Evolutionary conservation across 2,888 invertebrate genomes (phyloP).

Genomic region (Parnassius glacialis): DNA sequence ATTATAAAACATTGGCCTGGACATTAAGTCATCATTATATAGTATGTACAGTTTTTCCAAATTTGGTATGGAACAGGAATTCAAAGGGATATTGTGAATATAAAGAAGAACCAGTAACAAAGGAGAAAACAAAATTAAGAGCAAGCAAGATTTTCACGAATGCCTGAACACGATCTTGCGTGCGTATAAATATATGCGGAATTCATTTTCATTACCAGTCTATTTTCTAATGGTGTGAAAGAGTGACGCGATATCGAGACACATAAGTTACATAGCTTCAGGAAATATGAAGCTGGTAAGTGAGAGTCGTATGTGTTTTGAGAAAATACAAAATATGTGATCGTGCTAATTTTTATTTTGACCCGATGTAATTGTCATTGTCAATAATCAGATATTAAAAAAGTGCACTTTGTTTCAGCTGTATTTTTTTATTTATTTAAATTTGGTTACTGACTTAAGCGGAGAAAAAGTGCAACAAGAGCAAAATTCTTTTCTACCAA

Average conservation of each 20-base stretch:
- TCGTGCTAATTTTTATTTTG: background rate
- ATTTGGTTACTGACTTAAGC: constrained; percentile 43
- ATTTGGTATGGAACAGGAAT: too few species aligned
- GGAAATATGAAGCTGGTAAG: constrained; percentile 75
- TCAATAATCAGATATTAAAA: constrained; percentile 26
- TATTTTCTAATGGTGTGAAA: constrained; percentile 63
- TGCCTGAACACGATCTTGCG: constrained; percentile 70
- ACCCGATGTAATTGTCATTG: background rate
- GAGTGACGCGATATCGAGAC: constrained; percentile 57
- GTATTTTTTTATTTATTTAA: constrained; percentile 50
- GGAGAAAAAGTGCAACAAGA: constrained; percentile 53
- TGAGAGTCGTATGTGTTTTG: constrained; percentile 31
- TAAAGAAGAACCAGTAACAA: constrained; percentile 21
- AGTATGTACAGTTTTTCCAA: too few species aligned
- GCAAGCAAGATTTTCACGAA: constrained; percentile 72
- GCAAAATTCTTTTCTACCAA: constrained; percentile 58
- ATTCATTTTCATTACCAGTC: constrained; percentile 79
- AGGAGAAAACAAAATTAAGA: constrained; percentile 63
- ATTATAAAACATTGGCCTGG: too few species aligned
- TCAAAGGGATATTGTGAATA: too few species aligned
- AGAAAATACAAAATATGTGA: background rate
- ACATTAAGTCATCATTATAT: too few species aligned
- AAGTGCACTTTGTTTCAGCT: constrained; percentile 56
- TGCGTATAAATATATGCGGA: constrained; percentile 79
- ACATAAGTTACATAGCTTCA: constrained; percentile 55